A percentile compares a stretch with the other conserved stretches of the same genome.
phyloP scores from a whole-genome alignment of 2,113 vertebrate genomes.

The Romanogobio albipinnatus region DNA sequence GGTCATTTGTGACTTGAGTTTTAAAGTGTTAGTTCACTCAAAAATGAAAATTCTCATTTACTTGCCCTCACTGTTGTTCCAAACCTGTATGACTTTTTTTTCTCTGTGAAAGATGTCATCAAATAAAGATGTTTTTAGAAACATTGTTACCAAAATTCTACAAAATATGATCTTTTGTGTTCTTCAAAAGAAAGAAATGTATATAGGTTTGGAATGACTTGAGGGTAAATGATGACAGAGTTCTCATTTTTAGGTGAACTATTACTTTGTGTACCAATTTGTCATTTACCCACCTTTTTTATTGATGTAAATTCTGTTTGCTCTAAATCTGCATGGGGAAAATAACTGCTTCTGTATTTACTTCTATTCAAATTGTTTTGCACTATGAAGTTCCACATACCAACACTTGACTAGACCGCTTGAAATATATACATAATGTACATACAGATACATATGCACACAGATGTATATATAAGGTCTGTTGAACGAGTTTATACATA shows the following conservation, averaged over 20 bases:
- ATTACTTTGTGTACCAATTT: not conserved
- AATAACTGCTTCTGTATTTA: not conserved
- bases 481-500: constrained; percentile 53
- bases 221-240: not conserved
- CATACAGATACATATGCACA: constrained; percentile 71
- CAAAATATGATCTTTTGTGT: not conserved
- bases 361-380: not conserved
- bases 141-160: not conserved
- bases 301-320: not conserved
- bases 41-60: not conserved
- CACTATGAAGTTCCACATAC: not conserved
- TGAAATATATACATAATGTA: constrained; percentile 70
- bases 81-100: not conserved
- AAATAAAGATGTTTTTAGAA: not conserved
- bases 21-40: not conserved
- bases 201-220: not conserved
- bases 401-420: constrained; percentile 41
- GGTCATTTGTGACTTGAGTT: not conserved
- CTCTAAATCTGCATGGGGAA: not conserved
- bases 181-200: not conserved
- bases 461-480: constrained; percentile 62
- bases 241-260: not conserved
- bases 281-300: not conserved
- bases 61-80: not conserved
- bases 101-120: not conserved